phyloP scores from a whole-genome alignment of 2,113 vertebrate genomes.

The Odontesthes bonariensis region DNA sequence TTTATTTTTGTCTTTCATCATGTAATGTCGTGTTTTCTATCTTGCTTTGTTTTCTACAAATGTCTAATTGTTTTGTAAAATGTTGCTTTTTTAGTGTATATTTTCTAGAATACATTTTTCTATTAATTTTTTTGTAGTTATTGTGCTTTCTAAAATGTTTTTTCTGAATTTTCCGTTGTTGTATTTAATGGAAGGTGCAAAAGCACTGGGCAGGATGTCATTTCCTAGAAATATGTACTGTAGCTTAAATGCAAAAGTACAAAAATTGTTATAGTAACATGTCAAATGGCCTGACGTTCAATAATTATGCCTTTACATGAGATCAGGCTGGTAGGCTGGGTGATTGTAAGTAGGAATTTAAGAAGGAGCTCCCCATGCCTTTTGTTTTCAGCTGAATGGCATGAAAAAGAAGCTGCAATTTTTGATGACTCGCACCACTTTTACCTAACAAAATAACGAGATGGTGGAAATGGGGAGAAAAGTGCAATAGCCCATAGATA shows the following conservation, averaged over 20 bases:
- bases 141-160: too few relatives aligned
- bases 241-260: too few relatives aligned
- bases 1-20: background rate
- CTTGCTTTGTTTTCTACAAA: background rate
- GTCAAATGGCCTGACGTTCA: too few relatives aligned
- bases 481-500: conserved; percentile 34
- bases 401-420: conserved; percentile 20
- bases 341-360: conserved; percentile 29
- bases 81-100: background rate
- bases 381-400: conserved; percentile 2
- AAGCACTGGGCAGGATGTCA: too few relatives aligned
- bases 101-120: too few relatives aligned
- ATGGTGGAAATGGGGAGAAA: conserved; percentile 52
- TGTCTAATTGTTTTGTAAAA: background rate
- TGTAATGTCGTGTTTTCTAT: background rate
- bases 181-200: too few relatives aligned
- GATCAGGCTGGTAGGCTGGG: too few relatives aligned
- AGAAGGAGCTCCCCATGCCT: conserved; percentile 1
- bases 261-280: too few relatives aligned
- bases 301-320: too few relatives aligned
- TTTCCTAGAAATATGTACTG: too few relatives aligned
- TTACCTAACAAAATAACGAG: conserved; percentile 48
- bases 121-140: too few relatives aligned
- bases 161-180: too few relatives aligned
- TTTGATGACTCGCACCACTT: conserved; percentile 39